phyloP scores from a whole-genome alignment of 2,888 invertebrate genomes.

The Autographa gamma region DNA sequence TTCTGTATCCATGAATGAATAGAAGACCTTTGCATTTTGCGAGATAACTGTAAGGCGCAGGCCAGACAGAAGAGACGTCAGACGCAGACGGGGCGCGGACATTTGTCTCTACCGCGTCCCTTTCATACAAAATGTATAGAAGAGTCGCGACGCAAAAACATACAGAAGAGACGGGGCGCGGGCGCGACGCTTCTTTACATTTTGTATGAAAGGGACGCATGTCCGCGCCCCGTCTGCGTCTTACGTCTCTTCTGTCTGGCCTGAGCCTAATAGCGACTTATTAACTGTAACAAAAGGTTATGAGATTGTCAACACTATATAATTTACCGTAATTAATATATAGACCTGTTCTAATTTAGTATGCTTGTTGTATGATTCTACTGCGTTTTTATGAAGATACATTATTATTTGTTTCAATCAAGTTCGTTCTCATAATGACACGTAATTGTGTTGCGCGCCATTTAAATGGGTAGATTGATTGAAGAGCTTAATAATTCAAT shows the following conservation, averaged over 20 bases:
- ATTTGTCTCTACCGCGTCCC: no score
- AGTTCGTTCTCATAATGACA: neutral
- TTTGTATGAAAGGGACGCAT: no score
- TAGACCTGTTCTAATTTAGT: neutral
- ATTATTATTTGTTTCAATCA: neutral
- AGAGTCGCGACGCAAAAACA: no score
- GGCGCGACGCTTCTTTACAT: no score
- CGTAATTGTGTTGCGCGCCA: neutral
- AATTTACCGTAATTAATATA: constrained; percentile 22
- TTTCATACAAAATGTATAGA: no score
- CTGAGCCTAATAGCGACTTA: constrained; percentile 36
- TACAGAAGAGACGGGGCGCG: no score
- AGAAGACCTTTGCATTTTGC: constrained; percentile 52
- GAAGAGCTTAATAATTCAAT: no score
- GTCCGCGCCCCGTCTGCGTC: no score
- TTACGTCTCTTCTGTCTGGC: no score
- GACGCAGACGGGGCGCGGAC: no score
- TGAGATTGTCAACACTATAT: constrained; percentile 31
- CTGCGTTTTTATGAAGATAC: neutral
- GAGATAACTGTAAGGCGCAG: constrained; percentile 53
- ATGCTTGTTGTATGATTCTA: neutral
- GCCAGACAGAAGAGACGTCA: no score
- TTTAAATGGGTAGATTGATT: neutral
- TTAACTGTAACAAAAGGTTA: constrained; percentile 32
- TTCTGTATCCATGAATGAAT: constrained; percentile 45